A percentile compares a stretch with the other conserved stretches of the same genome.
These are phyloP conservation scores for Campylomormyrus tamandua DNA, from an alignment of 2,113 vertebrate genomes.

Conservation along the genomic window DNA sequence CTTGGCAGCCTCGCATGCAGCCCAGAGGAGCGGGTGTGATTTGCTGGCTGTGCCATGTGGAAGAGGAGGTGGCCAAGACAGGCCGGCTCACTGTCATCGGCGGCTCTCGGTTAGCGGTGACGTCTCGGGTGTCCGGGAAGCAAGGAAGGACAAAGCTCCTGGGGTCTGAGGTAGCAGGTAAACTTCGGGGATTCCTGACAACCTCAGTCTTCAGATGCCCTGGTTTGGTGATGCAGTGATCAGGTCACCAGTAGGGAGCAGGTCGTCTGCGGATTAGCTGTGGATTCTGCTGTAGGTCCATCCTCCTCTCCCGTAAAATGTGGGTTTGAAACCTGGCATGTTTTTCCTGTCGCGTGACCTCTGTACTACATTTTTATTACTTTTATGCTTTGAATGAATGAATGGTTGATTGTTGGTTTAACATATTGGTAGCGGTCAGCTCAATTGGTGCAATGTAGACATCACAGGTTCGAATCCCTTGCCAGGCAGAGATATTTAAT, in stretches of 20 bases:
- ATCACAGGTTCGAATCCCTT: background rate
- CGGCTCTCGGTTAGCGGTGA: background rate
- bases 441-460: background rate
- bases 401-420: background rate
- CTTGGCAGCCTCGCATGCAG: background rate
- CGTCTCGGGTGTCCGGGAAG: background rate
- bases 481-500: background rate
- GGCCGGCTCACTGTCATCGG: background rate
- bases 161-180: background rate
- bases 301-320: background rate
- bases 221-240: background rate
- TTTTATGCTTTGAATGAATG: background rate
- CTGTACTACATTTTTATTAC: background rate
- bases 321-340: background rate
- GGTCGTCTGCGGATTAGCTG: background rate
- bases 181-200: background rate
- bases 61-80: background rate
- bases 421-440: background rate
- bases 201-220: background rate
- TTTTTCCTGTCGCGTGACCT: background rate
- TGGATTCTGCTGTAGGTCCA: background rate
- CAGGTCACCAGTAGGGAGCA: background rate
- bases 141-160: background rate
- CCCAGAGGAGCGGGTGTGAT: background rate
- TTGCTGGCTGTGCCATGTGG: background rate